Base-by-base conservation (phyloP, 2,888 invertebrate species). In the Taenaris catops region DNA sequence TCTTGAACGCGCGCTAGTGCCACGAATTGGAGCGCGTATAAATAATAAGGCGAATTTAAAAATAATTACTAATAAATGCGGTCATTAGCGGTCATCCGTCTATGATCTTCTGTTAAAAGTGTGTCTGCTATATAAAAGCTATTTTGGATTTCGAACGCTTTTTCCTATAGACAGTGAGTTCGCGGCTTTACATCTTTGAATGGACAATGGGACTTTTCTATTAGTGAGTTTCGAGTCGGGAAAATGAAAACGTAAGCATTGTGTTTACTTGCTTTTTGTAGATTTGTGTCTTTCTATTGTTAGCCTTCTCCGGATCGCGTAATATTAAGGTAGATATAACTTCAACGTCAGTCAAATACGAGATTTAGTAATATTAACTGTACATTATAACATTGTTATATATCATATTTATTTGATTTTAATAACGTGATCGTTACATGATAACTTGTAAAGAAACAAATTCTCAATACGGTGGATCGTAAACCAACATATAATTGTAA, bases 231-330 rank as follows among this genome's bases (percentile, higher is more conserved):
- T 70, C 62, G 66, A 65, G 63, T 56, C 63, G 55, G 62, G 72
- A 84, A 81, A 80, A 86, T 86, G 84, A 79, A 70, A 78, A 65
- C 71, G 84, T 84, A 73, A 84, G 84, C 63, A 71, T 68, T 69
- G 49, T 56, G 20, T 29, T 29, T n/a, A n/a, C n/a, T 14, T 20
- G n/a, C 8, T 31, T n/a, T 11, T 24, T 32, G 24, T 25, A 8
- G 10, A 8, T 29, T 8, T 11, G 8, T 21, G 14, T 9, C 20
- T 21, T 28, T 18, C 8, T 5, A 4, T 27, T 3, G 26, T 3
- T 18, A 16, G 16, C n/a, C 7, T 12, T 7, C 8, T 5, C 2
- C 7, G 11, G 4, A n/a, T n/a, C n/a, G n/a, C 2, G 24, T 9
- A 10, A 4, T 25, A 24, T 25, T 25, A 12, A 14, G 14, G 16